Base-by-base conservation (phyloP, 2,113 vertebrate species). In the Halcyon senegalensis region DNA sequence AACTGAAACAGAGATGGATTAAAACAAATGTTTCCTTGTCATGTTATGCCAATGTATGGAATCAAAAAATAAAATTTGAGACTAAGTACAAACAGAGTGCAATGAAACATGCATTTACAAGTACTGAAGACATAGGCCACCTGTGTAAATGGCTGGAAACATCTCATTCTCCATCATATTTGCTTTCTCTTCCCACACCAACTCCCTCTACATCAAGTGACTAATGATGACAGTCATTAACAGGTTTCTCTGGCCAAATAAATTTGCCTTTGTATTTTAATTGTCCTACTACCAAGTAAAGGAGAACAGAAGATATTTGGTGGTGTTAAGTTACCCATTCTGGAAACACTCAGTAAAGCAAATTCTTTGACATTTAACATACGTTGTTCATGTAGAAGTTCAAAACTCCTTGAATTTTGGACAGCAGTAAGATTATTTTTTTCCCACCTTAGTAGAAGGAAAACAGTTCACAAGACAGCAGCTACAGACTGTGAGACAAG, bases 61-160 rank as follows among this genome's bases (percentile, higher is more conserved):
- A 94, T 24, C 21, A 93, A 85, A 96, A 69, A 56, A 50, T 10
- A 93, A 81, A 93, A 93, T 68, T 9, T 69, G 76, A 92, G 41
- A 79, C 11, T 6, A 44, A 90, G 75, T 64, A 84, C 39, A 63
- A 86, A 75, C 48, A 72, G 37, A 79, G 44, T 58, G 15, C 39
- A 69, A 46, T 50, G 50, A 66, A 93, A 81, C 14, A 28, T 17
- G 43, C 69, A 73, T 46, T 86, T 46, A 48, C 13, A 68, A 73
- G 23, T 23, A 66, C 60, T 84, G 20, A 17, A 55, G 51, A 51
- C 24, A 64, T 39, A 50, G 64, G 30, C 17, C 82, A 87, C 53
- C 76, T 93, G 69, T 64, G 53, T 89, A 93, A 94, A 93, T 89
- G 60, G 44, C 44, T 92, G 59, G 46, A 84, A 92, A 67, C 27